Percentiles rank a stretch among this genome's conserved stretches.
Evolutionary conservation across 2,888 invertebrate genomes (phyloP).

Genomic region (Drosophila prostipennis): DNA sequence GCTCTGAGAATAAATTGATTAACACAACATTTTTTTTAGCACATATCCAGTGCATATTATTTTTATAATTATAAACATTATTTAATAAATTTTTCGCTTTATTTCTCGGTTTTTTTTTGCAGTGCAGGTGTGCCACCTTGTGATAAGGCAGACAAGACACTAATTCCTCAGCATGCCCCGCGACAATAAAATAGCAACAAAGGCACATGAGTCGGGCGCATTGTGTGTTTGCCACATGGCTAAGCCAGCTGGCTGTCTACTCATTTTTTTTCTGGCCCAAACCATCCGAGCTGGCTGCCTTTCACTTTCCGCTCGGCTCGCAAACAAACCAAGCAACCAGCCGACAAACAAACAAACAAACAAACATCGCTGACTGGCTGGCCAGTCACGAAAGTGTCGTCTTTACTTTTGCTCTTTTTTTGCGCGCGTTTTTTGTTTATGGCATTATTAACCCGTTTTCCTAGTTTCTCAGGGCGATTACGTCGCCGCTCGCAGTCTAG

Average conservation of each 20-base stretch:
- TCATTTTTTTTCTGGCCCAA: constrained; percentile 17
- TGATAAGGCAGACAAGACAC: constrained; percentile 60
- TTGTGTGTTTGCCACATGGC: constrained; percentile 44
- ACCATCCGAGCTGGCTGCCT: constrained; percentile 48
- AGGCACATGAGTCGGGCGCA: constrained; percentile 19
- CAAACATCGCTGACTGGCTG: constrained; percentile 43
- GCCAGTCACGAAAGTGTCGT: constrained; percentile 79
- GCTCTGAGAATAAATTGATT: no score
- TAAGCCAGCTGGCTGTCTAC: constrained; percentile 41
- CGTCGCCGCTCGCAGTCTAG: constrained; percentile 41
- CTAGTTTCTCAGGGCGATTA: constrained; percentile 61
- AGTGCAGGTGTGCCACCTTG: constrained; percentile 28
- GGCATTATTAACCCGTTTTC: constrained; percentile 80
- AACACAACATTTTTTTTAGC: no score
- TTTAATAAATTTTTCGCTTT: not conserved
- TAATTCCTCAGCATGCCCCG: constrained; percentile 55
- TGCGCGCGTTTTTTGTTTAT: constrained; percentile 51
- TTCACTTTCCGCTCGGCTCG: constrained; percentile 66
- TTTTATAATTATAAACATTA: not conserved
- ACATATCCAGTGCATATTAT: no score
- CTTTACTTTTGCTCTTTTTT: constrained; percentile 59
- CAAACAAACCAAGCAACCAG: constrained; percentile 32
- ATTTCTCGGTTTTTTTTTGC: not conserved
- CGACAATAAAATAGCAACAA: constrained; percentile 25
- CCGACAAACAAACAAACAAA: constrained; percentile 44